Evolutionary conservation across 2,888 invertebrate species (phyloP), one percentile per base, ranked within the genome.

Genomic region (Diaprepes abbreviatus): DNA sequence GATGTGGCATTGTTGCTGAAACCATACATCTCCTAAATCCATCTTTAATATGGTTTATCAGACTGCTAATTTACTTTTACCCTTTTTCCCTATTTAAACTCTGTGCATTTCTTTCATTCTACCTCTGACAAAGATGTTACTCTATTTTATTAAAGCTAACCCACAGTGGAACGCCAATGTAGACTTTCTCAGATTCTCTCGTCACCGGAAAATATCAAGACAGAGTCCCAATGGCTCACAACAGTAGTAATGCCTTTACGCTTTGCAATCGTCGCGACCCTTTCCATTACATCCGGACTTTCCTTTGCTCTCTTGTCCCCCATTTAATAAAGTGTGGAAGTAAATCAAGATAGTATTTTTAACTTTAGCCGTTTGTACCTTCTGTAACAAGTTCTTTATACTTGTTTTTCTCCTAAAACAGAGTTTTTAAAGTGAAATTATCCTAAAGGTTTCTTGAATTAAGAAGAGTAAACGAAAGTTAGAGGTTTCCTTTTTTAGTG

Each of bases 211-310:
- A 55, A 24, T 55, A 33, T 38, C 36, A 12, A 55, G 12, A 21
- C 38, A 21, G 9, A 38, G 55, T 24, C 38, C 7, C 55, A 36
- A 14, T 28, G 31, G 50, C 38, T 55, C 14, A 19, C 36, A 36
- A 36, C 38, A 36, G 55, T 24, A n/a, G 36, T 38, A 55, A 55
- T 38, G 12, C 36, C 55, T 55, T 55, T 55, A 38, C 24, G 38
- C 19, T 38, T 16, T 55, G 55, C 55, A 55, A 38, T 55, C 55
- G 35, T 55, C 10, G 55, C 38, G 55, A 38, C 55, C 55, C 55
- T 38, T 38, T 55, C 38, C 21, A 38, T 55, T 55, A 55, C 19
- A 55, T 21, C 12, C 36, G 21, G 55, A 9, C 19, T 38, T 55
- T 19, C 35, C 21, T 36, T 3, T 55, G 55, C 38, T 17, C 55